phyloP scores from a whole-genome alignment of 2,888 invertebrate species.

The Geophilus truncorum region DNA sequence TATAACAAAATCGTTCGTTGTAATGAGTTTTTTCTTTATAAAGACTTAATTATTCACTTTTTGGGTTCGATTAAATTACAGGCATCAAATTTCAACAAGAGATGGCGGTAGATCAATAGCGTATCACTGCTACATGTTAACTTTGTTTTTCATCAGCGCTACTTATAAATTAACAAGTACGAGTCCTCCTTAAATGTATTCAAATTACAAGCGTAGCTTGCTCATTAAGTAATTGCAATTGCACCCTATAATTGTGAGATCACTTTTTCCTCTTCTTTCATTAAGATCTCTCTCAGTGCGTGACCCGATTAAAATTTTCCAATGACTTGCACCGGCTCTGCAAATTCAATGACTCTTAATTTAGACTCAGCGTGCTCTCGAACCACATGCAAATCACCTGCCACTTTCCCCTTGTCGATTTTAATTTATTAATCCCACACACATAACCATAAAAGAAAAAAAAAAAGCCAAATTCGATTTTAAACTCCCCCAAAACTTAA shows the following conservation, averaged over 20 bases:
- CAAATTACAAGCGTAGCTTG: not conserved
- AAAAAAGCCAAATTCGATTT: not conserved
- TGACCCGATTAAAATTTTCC: not conserved
- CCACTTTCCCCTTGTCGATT: not conserved
- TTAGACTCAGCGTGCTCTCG: not conserved
- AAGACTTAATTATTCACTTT: too few relatives aligned
- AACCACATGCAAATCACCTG: slow-evolving; percentile 9
- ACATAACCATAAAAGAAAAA: too few relatives aligned
- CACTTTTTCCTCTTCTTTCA: not conserved
- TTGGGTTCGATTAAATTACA: too few relatives aligned
- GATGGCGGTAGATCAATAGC: too few relatives aligned
- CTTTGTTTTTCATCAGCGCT: too few relatives aligned
- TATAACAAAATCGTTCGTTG: too few relatives aligned
- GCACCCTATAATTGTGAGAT: not conserved
- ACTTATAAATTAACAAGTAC: too few relatives aligned
- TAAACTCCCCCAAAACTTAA: too few relatives aligned
- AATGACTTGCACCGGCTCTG: not conserved
- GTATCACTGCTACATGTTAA: too few relatives aligned
- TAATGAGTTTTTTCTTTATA: too few relatives aligned
- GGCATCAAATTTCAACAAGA: too few relatives aligned
- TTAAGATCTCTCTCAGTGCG: not conserved
- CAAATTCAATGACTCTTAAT: not conserved
- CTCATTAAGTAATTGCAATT: not conserved
- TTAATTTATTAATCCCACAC: not conserved
- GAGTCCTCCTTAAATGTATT: too few relatives aligned